Conservation (phyloP, 2,113 vertebrate species). For the Xiphophorus hellerii region DNA sequence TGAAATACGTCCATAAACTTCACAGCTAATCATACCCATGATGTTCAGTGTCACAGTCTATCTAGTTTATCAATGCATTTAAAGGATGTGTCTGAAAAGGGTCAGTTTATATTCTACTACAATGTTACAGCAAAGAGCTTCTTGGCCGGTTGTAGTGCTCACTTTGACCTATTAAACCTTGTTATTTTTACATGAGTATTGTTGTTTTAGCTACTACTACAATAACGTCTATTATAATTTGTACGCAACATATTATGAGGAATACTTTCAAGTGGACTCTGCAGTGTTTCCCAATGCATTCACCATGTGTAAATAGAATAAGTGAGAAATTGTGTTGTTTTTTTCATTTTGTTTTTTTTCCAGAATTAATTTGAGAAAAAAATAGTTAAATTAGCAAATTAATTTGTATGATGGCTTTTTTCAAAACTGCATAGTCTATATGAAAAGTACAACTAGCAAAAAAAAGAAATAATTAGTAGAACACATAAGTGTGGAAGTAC, state of each 20-base stretch:
- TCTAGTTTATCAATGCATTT: neutral
- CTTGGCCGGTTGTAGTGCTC: conserved; percentile 7
- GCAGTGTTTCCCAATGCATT: conserved; percentile 4
- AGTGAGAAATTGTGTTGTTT: conserved; percentile 3
- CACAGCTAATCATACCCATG: neutral
- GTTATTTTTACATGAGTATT: neutral
- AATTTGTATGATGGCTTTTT: neutral
- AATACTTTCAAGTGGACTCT: conserved; percentile 3
- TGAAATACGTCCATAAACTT: conserved; percentile 17
- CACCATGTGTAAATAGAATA: conserved; percentile 9
- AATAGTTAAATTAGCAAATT: conserved; percentile 4
- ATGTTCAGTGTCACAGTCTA: neutral
- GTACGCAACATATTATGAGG: neutral
- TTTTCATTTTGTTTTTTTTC: neutral
- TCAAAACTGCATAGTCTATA: too few species aligned
- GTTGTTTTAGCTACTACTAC: neutral
- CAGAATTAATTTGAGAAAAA: neutral
- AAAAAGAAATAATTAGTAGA: neutral
- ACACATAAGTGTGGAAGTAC: neutral
- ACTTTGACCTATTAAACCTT: conserved; percentile 11
- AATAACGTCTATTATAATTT: conserved; percentile 6
- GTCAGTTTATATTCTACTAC: conserved; percentile 13
- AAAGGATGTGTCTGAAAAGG: conserved; percentile 17
- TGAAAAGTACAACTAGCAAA: too few species aligned
- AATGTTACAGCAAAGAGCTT: conserved; percentile 8